Evolutionary conservation across 1,140 invertebrate genomes (phyloP), one percentile per base, ranked within the genome.

Genomic region (Drosophila suzukii): DNA sequence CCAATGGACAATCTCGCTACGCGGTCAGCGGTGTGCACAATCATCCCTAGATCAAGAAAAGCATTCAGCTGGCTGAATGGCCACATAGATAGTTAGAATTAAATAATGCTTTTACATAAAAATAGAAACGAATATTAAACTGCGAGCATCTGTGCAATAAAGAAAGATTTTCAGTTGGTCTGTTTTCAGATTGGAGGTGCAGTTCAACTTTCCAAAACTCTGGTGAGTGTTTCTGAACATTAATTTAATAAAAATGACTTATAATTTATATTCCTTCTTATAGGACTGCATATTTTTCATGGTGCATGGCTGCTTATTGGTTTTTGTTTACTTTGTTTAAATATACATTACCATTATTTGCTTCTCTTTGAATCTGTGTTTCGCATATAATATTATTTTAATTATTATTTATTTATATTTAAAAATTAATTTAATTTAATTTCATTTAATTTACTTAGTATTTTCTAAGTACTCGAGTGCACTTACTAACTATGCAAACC

Each of bases 21-120:
- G 78, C 79, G 20, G 54, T 86, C 34, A 90, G 91, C 57, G 91
- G 91, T 27, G 66, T 79, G 4, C 91, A 92, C 46, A 92, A 92
- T 58, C 90, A 92, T 65, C 7, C 24, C 3, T 78, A 75, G 38
- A 51, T 13, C n/a, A 32, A 30, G 15, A 32, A 13, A 12, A 20
- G 10, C 49, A 30, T 50, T 50, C 24, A 39, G 17, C 11, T 8
- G 43, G 20, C 36, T 8, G 20, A 56, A 67, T 38, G 41, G 53
- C 51, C 15, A 57, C 4, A 15, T 30, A 57, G 34, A 50, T 32
- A 50, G n/a, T 11, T 70, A 32, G 32, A 15, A 43, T 24, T 12
- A 17, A 5, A 5, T 8, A 12, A 30, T 7, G 5, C 32, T 27
- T 44, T 27, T 11, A 12, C 36, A 11, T 44, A 34, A 12, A 20